Conservation (phyloP, 2,113 vertebrate genomes). For the Planiliza haematocheilus region DNA sequence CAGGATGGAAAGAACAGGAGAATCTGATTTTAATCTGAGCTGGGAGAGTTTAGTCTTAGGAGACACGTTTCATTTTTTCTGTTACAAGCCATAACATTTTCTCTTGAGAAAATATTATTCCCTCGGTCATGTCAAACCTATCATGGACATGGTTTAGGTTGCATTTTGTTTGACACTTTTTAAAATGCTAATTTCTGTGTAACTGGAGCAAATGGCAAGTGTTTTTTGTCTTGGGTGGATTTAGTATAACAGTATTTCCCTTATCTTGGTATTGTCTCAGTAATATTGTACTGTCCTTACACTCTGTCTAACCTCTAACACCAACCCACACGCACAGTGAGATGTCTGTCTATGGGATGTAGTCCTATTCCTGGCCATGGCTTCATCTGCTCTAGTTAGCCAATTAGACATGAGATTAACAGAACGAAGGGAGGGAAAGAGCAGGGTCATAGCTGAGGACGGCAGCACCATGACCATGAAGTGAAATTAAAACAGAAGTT, state of each 20-base stretch:
- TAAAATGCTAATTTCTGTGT: too few relatives aligned
- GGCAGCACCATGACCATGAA: not conserved
- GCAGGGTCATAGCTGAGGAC: constrained; percentile 14
- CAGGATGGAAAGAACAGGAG: too few relatives aligned
- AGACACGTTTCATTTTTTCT: constrained; percentile 3
- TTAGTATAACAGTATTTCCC: not conserved
- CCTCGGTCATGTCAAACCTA: not conserved
- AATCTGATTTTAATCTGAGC: too few relatives aligned
- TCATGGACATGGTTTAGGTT: not conserved
- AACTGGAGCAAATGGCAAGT: too few relatives aligned
- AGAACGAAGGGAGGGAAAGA: constrained; percentile 3
- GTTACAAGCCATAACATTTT: too few relatives aligned
- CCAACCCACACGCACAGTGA: not conserved
- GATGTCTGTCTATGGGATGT: not conserved
- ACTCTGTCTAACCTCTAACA: not conserved
- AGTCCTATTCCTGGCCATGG: constrained; percentile 42
- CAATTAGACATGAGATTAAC: constrained; percentile 63
- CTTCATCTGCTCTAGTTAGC: constrained; percentile 50
- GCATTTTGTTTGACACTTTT: not conserved
- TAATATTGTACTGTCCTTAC: not conserved
- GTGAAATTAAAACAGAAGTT: not conserved
- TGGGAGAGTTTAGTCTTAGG: too few relatives aligned
- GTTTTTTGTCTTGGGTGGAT: not conserved
- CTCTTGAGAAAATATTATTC: not conserved
- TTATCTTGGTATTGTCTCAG: not conserved